These are phyloP conservation scores for Arizona elegans DNA, from an alignment of 2,113 vertebrate genomes.

Conservation along the genomic window DNA sequence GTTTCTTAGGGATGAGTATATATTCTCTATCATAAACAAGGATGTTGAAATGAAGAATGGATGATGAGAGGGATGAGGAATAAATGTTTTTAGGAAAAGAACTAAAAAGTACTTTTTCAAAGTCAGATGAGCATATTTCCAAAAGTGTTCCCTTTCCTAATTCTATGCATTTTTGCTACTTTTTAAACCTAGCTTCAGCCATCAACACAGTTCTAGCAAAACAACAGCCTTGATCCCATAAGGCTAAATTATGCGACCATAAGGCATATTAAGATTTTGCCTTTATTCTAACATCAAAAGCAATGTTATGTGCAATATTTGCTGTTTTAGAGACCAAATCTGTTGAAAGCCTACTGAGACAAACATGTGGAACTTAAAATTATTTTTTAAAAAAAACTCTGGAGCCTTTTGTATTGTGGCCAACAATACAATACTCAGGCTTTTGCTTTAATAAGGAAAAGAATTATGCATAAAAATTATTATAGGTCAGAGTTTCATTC, in stretches of 20 bases:
- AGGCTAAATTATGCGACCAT: background rate
- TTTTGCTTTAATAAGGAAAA: background rate
- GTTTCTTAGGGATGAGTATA: background rate
- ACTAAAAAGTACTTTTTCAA: background rate
- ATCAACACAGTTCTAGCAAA: background rate
- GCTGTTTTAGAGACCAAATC: background rate
- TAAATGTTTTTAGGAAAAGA: background rate
- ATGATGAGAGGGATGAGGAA: background rate
- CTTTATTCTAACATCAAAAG: background rate
- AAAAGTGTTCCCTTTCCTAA: background rate
- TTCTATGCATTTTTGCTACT: background rate
- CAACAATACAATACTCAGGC: background rate
- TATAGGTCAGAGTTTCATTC: slow-evolving; percentile 20
- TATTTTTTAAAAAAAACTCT: background rate
- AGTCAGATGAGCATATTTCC: background rate
- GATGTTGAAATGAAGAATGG: background rate
- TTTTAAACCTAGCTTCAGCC: background rate
- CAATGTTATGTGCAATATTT: background rate
- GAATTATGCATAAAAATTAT: background rate
- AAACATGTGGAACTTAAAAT: background rate
- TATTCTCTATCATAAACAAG: background rate
- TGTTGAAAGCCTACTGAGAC: background rate
- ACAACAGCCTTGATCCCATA: background rate
- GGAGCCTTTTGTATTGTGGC: background rate
- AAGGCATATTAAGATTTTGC: background rate